Evolutionary conservation across 2,888 invertebrate genomes (phyloP).

Genomic region (Iphiclides podalirius): DNA sequence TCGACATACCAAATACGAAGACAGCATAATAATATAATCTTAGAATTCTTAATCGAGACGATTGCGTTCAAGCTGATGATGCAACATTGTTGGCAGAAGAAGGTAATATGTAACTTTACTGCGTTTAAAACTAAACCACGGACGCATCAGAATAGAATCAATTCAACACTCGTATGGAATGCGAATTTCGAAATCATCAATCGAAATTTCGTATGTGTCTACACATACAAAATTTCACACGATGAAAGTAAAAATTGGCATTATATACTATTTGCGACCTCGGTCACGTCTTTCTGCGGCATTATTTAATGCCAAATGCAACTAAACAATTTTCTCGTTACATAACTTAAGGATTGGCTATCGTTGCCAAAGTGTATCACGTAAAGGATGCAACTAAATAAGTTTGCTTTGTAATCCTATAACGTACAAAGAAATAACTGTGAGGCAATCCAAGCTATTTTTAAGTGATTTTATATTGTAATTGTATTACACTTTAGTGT

Average conservation of each 20-base stretch:
- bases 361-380: no score
- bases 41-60: not conserved
- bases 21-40: not conserved
- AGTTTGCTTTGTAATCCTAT: no score
- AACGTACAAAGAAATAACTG: no score
- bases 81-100: constrained; percentile 19
- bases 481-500: not conserved
- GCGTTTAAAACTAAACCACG: constrained; percentile 31
- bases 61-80: not conserved
- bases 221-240: constrained; percentile 41
- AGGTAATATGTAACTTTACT: constrained; percentile 26
- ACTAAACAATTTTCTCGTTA: constrained; percentile 1
- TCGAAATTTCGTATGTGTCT: constrained; percentile 21
- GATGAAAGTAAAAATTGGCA: constrained; percentile 47
- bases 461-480: not conserved
- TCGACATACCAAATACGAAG: not conserved
- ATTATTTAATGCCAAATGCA: constrained; percentile 11
- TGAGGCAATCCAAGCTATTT: no score
- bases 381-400: no score
- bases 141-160: constrained; percentile 32
- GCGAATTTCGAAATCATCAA: constrained; percentile 56
- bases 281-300: constrained; percentile 23
- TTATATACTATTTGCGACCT: constrained; percentile 18
- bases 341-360: constrained; percentile 1
- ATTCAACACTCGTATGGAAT: constrained; percentile 45